Evolutionary conservation across 2,113 vertebrate species (phyloP).

Genomic region (Channa maculata): DNA sequence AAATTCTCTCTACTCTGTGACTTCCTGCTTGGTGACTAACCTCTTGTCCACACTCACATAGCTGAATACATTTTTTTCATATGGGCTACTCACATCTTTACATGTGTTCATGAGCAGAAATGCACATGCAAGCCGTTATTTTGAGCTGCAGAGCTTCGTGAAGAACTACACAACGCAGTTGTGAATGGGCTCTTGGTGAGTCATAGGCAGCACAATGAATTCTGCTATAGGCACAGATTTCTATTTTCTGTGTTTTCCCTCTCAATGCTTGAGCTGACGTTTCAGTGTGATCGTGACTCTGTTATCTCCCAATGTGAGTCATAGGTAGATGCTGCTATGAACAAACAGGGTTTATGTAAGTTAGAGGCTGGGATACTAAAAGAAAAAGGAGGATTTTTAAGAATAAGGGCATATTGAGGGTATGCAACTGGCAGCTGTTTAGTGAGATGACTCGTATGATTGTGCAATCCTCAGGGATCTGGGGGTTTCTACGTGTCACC

Average conservation of each 20-base stretch:
- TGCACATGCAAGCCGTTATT: not conserved
- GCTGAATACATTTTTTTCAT: constrained; percentile 44
- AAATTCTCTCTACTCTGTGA: constrained; percentile 6
- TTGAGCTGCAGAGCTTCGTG: constrained; percentile 36
- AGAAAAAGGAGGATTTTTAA: constrained; percentile 27
- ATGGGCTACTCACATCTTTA: constrained; percentile 24
- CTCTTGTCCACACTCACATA: constrained; percentile 10
- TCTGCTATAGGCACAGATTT: constrained; percentile 47
- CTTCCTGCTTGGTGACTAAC: constrained; percentile 24
- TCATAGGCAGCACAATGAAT: constrained; percentile 59
- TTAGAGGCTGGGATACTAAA: constrained; percentile 11
- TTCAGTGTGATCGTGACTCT: constrained; percentile 26
- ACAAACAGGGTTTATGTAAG: constrained; percentile 42
- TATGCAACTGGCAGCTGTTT: constrained; percentile 54
- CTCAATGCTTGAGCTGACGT: constrained; percentile 50
- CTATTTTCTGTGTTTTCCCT: constrained; percentile 44
- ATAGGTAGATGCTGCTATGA: constrained; percentile 35
- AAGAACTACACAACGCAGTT: constrained; percentile 24
- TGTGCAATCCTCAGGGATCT: constrained; percentile 59
- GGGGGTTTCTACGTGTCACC: constrained; percentile 44
- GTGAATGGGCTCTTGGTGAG: constrained; percentile 53
- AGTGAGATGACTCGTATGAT: constrained; percentile 46
- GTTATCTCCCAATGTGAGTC: constrained; percentile 64
- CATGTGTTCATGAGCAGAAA: constrained; percentile 18
- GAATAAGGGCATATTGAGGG: constrained; percentile 20